Evolutionary conservation across 1,140 invertebrate genomes (phyloP).

Genomic region (Drosophila subpulchrella): DNA sequence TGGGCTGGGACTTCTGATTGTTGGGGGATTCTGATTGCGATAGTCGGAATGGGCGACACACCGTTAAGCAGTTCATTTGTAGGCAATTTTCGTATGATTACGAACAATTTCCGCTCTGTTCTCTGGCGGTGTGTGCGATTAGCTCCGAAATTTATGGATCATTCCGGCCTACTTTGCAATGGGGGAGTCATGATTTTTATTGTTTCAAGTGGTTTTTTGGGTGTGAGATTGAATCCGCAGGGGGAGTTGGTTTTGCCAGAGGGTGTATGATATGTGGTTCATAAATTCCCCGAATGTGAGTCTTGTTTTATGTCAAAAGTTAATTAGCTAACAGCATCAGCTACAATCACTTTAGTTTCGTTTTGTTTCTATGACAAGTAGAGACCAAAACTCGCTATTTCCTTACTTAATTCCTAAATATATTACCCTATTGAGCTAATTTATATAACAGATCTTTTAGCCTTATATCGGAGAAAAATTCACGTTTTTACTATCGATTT

Average conservation of each 20-base stretch:
- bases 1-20: background rate
- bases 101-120: constrained; percentile 59
- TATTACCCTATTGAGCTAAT: constrained; percentile 42
- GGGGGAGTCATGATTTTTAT: constrained; percentile 71
- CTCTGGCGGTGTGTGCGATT: constrained; percentile 56
- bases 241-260: background rate
- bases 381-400: background rate
- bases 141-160: constrained; percentile 70
- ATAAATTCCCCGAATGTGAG: constrained; percentile 43
- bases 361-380: no score
- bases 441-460: constrained; percentile 53
- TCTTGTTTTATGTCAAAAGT: constrained; percentile 8
- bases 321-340: constrained; percentile 7
- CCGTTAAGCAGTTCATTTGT: constrained; percentile 82
- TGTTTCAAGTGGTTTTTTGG: constrained; percentile 32
- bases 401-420: background rate
- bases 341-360: no score
- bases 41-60: constrained; percentile 67
- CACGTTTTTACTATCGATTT: constrained; percentile 40
- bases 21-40: constrained; percentile 36
- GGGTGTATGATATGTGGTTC: constrained; percentile 42
- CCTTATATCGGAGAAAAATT: constrained; percentile 30
- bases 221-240: background rate
- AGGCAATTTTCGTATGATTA: constrained; percentile 78
- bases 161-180: constrained; percentile 16